phyloP scores from a whole-genome alignment of 2,888 invertebrate species.

The Crepidodera aurea region DNA sequence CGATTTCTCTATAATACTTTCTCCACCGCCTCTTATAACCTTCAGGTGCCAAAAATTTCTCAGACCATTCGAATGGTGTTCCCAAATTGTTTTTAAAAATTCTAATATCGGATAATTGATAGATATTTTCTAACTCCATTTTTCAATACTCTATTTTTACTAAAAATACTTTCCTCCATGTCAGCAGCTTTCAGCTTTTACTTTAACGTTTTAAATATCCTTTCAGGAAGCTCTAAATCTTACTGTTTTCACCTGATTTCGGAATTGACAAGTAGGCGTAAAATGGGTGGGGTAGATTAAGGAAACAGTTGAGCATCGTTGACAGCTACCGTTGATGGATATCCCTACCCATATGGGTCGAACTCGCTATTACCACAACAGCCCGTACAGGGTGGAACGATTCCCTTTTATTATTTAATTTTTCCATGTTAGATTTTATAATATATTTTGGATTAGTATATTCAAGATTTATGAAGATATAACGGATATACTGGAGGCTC shows the following conservation, averaged over 20 bases:
- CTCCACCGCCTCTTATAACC: too few relatives aligned
- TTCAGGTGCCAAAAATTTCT: too few relatives aligned
- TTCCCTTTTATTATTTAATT: too few relatives aligned
- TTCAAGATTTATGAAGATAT: too few relatives aligned
- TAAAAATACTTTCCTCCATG: neutral
- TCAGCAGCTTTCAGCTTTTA: neutral
- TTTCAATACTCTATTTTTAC: neutral
- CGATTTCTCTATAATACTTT: too few relatives aligned
- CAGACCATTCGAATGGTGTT: too few relatives aligned
- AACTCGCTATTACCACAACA: neutral
- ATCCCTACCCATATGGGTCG: conserved; percentile 16
- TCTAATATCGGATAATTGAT: too few relatives aligned
- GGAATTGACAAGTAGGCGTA: conserved; percentile 23
- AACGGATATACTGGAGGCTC: too few relatives aligned
- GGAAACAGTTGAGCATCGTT: conserved; percentile 20
- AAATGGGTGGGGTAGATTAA: conserved; percentile 15
- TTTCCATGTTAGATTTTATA: too few relatives aligned
- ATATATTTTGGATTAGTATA: too few relatives aligned
- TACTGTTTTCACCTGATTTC: conserved; percentile 24
- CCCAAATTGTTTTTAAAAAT: too few relatives aligned
- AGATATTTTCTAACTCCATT: too few relatives aligned
- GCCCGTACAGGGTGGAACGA: neutral
- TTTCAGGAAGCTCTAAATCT: conserved; percentile 15
- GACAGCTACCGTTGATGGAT: conserved; percentile 20
- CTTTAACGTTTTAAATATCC: neutral